Evolutionary conservation across 2,797 vertebrate genomes (phyloP), one percentile per base, ranked within the genome.

Genomic region (Arnoldichthys spilopterus): DNA sequence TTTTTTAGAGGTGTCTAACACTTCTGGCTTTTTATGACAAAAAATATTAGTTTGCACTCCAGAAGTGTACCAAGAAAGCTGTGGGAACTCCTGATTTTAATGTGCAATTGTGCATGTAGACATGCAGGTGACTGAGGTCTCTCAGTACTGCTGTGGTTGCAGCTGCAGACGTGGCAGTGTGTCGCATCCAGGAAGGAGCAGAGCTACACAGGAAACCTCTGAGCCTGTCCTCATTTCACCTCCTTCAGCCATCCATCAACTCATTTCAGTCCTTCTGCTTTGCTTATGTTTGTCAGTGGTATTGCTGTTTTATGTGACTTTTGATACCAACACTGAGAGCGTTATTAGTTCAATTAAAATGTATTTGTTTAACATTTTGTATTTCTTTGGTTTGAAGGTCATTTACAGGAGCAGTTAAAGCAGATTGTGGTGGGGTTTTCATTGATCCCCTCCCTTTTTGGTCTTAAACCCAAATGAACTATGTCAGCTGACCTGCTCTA

Each of bases 111-210:
- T 73, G 32, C 72, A 66, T 69, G 32, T 76, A 69, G 15, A 66
- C 56, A 77, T 30, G 66, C 66, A 85, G 77, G 62, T 80, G 75
- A 76, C 53, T 72, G 61, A 78, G 58, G 76, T 78, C 71, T 80
- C 43, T 79, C 45, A 79, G 75, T 28, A 34, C 37, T 82, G 59
- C 69, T 58, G 78, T 3, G 0, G 47, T 70, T 77, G 80, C 81
- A 85, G 79, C 79, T 83, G 84, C 77, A 82, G 64, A 83, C 76
- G 84, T 85, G 84, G 84, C 84, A 83, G 69, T 63, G 70, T 77
- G 84, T 79, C 79, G 78, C 66, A 70, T 83, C 63, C 82, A 83
- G 82, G 70, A 83, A 81, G 56, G 71, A 81, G 74, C 70, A 24
- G 32, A 54, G 49, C 77, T 74, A 53, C 70, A 68, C 79, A 77